Evolutionary conservation across 2,113 vertebrate genomes (phyloP).

Genomic region (Colaptes auratus): DNA sequence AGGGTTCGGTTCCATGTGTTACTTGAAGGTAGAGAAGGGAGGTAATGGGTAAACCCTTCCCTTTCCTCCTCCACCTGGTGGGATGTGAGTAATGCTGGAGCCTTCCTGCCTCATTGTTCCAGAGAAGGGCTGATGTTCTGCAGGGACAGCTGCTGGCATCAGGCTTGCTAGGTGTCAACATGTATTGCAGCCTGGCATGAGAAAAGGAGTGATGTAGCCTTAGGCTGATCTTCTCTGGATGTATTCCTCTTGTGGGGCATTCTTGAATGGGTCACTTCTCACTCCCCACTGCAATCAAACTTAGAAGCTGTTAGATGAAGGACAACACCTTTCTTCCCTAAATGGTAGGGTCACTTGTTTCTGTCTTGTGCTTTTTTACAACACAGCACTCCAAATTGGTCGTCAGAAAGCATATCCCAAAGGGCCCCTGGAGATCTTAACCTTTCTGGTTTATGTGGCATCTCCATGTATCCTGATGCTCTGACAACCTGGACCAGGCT

Average conservation of each 20-base stretch:
- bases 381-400: neutral
- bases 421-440: neutral
- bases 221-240: neutral
- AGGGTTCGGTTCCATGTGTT: neutral
- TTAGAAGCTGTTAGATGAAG: neutral
- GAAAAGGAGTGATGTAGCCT: rapidly evolving
- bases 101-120: neutral
- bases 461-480: neutral
- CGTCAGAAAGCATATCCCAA: neutral
- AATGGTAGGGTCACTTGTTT: neutral
- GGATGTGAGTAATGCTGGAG: rapidly evolving
- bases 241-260: neutral
- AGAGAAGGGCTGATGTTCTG: neutral
- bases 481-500: neutral
- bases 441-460: neutral
- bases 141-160: neutral
- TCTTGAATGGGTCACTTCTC: neutral
- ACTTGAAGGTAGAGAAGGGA: neutral
- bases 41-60: neutral
- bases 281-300: neutral
- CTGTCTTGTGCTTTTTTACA: neutral
- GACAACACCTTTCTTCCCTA: neutral
- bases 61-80: neutral
- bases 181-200: neutral
- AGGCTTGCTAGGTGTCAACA: neutral